Evolutionary conservation across 2,888 invertebrate species (phyloP).

Genomic region (Sabatieria punctata): DNA sequence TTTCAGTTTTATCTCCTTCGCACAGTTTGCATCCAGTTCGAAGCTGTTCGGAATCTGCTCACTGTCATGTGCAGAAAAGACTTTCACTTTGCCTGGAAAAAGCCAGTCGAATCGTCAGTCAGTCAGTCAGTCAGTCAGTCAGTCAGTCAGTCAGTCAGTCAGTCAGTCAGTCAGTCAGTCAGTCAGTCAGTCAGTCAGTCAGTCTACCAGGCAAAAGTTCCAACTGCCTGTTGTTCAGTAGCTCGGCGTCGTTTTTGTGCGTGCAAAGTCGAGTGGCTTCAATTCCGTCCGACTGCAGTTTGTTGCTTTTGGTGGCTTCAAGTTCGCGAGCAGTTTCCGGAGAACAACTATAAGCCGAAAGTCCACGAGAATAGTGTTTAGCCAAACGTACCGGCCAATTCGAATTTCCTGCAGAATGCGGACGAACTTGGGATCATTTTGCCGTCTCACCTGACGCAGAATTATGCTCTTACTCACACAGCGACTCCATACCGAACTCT

Average conservation of each 20-base stretch:
- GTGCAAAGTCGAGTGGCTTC: slow-evolving; percentile 77
- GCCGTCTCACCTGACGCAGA: slow-evolving; percentile 64
- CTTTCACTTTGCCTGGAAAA: slow-evolving; percentile 47
- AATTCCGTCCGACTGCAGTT: slow-evolving; percentile 65
- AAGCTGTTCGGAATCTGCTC: slow-evolving; percentile 48
- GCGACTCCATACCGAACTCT: slow-evolving; percentile 58
- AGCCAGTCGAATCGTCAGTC: too few species aligned
- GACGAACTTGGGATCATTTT: slow-evolving; percentile 65
- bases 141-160: too few species aligned
- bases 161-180: too few species aligned
- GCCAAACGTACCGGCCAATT: slow-evolving; percentile 48
- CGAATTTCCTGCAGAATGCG: slow-evolving; percentile 63
- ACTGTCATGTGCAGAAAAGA: slow-evolving; percentile 61
- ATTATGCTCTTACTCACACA: slow-evolving; percentile 60
- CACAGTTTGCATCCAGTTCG: slow-evolving; percentile 58
- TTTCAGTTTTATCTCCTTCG: slow-evolving; percentile 51
- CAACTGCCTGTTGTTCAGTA: slow-evolving; percentile 65
- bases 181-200: too few species aligned
- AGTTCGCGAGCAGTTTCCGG: slow-evolving; percentile 52
- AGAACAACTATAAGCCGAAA: too few species aligned
- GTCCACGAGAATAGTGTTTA: too few species aligned
- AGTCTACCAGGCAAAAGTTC: too few species aligned
- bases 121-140: too few species aligned
- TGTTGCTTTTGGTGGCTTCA: slow-evolving; percentile 53
- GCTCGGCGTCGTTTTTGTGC: slow-evolving; percentile 74